Percentiles rank a stretch among this genome's conserved stretches.
phyloP scores from a whole-genome alignment of 2,888 invertebrate genomes.

The Zaprionus bogoriensis region DNA sequence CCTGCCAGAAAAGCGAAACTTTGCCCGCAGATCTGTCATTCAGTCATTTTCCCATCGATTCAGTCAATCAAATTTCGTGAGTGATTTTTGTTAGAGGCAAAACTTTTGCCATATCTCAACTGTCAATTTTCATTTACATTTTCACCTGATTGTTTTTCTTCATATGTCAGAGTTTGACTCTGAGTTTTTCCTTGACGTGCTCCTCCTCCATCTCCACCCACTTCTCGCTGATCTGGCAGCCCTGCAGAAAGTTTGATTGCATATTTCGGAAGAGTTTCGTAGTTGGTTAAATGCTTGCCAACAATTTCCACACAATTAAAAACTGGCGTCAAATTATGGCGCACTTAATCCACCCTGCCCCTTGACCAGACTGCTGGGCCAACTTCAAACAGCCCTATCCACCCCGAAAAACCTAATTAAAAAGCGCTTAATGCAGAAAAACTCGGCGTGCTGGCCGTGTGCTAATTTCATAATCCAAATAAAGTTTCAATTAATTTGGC shows the following conservation, averaged over 20 bases:
- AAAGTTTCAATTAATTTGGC: slow-evolving; percentile 76
- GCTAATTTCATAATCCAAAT: slow-evolving; percentile 78
- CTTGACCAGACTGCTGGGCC: slow-evolving; percentile 6
- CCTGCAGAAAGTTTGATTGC: slow-evolving; percentile 56
- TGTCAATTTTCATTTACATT: slow-evolving; percentile 74
- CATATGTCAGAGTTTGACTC: slow-evolving; percentile 16
- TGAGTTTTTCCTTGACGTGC: slow-evolving; percentile 3
- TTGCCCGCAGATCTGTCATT: slow-evolving; percentile 54
- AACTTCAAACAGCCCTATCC: slow-evolving; percentile 38
- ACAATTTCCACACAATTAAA: slow-evolving; percentile 67
- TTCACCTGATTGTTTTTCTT: slow-evolving; percentile 52
- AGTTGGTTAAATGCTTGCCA: slow-evolving; percentile 42
- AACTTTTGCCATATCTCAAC: slow-evolving; percentile 42
- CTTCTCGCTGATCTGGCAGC: not conserved
- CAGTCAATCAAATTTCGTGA: slow-evolving; percentile 77
- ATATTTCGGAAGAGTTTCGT: slow-evolving; percentile 39
- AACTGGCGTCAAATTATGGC: slow-evolving; percentile 63
- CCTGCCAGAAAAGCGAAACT: slow-evolving; percentile 64
- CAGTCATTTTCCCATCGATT: slow-evolving; percentile 66
- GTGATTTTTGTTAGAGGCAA: slow-evolving; percentile 62
- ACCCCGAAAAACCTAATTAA: slow-evolving; percentile 64
- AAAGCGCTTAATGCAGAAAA: slow-evolving; percentile 65
- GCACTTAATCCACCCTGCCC: slow-evolving; percentile 31
- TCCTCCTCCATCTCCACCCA: not conserved
- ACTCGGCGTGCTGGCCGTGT: slow-evolving; percentile 56